Evolutionary conservation across 2,113 vertebrate genomes (phyloP).

Genomic region (Istiophorus platypterus): DNA sequence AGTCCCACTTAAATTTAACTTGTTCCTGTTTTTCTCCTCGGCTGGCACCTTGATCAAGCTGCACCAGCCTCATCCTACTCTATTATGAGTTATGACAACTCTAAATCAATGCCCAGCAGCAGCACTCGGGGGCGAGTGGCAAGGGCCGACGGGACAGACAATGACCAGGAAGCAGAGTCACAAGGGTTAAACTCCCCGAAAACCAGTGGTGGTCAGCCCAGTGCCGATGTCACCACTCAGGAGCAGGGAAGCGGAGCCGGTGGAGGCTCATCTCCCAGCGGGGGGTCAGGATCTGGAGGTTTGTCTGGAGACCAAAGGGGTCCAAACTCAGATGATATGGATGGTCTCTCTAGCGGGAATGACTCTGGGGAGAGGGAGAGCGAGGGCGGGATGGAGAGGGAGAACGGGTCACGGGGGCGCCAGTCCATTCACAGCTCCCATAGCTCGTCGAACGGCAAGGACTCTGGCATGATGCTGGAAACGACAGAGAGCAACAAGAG

Average conservation of each 20-base stretch:
- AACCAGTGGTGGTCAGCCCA: conserved; percentile 3
- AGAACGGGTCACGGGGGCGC: conserved; percentile 72
- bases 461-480: conserved; percentile 90
- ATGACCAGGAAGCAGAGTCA: conserved; percentile 20
- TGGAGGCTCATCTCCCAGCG: conserved; percentile 62
- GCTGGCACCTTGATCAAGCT: conserved; percentile 41
- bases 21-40: conserved; percentile 1
- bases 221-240: conserved; percentile 10
- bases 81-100: conserved; percentile 87
- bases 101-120: conserved; percentile 74
- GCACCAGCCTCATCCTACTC: conserved; percentile 61
- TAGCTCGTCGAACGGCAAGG: conserved; percentile 90
- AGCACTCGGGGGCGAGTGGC: conserved; percentile 58
- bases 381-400: conserved; percentile 75
- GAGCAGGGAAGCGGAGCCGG: conserved; percentile 19
- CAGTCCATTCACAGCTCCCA: conserved; percentile 86
- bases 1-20: conserved; percentile 78
- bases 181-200: conserved; percentile 24
- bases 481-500: conserved; percentile 91
- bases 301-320: conserved; percentile 67
- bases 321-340: conserved; percentile 86
- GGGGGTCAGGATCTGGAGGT: conserved; percentile 65
- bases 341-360: conserved; percentile 89
- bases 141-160: conserved; percentile 54
- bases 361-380: conserved; percentile 90